Evolutionary conservation across 2,888 invertebrate genomes (phyloP).

Genomic region (Balanococcus diminutus): DNA sequence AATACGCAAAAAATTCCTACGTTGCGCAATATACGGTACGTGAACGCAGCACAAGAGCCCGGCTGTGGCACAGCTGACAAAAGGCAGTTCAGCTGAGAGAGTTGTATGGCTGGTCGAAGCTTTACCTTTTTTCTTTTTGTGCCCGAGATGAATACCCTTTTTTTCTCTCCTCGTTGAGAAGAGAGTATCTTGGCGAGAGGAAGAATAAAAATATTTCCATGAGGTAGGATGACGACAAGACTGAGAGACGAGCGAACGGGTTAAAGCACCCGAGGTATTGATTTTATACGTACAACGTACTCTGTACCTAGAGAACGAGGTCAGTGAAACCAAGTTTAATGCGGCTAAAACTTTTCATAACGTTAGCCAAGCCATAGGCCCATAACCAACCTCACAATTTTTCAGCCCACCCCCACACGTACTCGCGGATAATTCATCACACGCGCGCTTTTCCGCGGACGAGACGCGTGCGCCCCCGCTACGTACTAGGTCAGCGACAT

Average conservation of each 20-base stretch:
- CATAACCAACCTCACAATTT: not conserved
- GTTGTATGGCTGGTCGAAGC: not conserved
- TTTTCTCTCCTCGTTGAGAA: not conserved
- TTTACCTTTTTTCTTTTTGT: not conserved
- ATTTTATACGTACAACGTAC: not conserved
- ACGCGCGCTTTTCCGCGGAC: not conserved
- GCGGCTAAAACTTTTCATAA: not conserved
- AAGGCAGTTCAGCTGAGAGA: not conserved
- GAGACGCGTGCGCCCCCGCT: not conserved
- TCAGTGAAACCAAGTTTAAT: slow-evolving; percentile 28
- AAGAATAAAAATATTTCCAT: not conserved
- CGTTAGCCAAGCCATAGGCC: not conserved
- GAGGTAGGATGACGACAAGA: too few relatives aligned
- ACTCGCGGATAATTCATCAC: not conserved
- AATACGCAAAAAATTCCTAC: slow-evolving; percentile 16
- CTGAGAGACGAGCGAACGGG: not conserved
- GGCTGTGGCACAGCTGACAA: slow-evolving; percentile 8
- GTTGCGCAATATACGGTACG: not conserved
- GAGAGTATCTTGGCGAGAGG: not conserved
- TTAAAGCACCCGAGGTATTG: not conserved
- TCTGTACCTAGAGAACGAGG: slow-evolving; percentile 11
- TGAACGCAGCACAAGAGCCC: not conserved
- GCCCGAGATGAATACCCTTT: not conserved
- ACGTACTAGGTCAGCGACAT: slow-evolving; percentile 23
- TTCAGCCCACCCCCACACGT: not conserved